These are phyloP conservation scores for Xenopus borealis DNA, from an alignment of 2,113 vertebrate species.

Conservation along the genomic window DNA sequence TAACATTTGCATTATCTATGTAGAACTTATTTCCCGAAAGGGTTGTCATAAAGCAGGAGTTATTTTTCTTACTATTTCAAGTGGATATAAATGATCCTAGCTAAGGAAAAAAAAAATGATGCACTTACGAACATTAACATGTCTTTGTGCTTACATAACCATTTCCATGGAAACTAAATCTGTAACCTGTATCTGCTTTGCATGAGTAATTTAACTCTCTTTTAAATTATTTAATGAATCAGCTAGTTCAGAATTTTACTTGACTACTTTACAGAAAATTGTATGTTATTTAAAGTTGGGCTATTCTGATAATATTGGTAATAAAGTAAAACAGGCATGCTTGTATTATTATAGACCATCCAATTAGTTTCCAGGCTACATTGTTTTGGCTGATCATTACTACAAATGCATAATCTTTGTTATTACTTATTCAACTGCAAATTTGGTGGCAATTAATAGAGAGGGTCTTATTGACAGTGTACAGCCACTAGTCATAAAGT, in stretches of 20 bases:
- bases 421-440: too few relatives aligned
- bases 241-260: constrained; percentile 17
- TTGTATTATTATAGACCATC: neutral
- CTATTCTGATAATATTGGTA: neutral
- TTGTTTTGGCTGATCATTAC: too few relatives aligned
- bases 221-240: constrained; percentile 40
- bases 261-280: constrained; percentile 7
- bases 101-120: constrained; percentile 13
- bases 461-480: too few relatives aligned
- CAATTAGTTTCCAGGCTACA: too few relatives aligned
- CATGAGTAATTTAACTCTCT: constrained; percentile 32
- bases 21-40: too few relatives aligned
- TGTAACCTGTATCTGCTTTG: constrained; percentile 31
- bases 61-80: too few relatives aligned
- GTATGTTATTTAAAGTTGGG: neutral
- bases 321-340: neutral
- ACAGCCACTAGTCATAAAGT: too few relatives aligned
- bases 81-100: constrained; percentile 13
- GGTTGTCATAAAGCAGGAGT: too few relatives aligned
- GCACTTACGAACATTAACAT: constrained; percentile 20
- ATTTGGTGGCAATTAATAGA: too few relatives aligned
- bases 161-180: constrained; percentile 42
- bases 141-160: constrained; percentile 36
- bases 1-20: too few relatives aligned
- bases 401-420: too few relatives aligned